Base-by-base conservation (phyloP, 2,113 vertebrate species). In the Mugil cephalus region DNA sequence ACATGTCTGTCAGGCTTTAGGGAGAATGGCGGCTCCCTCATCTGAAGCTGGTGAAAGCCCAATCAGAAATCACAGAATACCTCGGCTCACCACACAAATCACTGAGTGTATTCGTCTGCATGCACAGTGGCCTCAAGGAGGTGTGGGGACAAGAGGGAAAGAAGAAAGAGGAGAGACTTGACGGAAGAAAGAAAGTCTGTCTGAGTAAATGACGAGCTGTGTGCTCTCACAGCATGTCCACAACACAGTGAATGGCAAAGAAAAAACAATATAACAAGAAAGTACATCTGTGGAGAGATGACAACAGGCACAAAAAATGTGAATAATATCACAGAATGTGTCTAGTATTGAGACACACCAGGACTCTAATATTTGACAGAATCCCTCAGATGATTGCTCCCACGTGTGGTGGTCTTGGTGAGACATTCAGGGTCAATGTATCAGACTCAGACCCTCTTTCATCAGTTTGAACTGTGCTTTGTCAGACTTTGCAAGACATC, bases 31-130 rank as follows among this genome's bases (percentile, higher is more conserved):
- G 18, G 62, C 63, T 69, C 10, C 38, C 67, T 48, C 18, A 8
- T 84, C 73, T 78, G 70, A 80, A 66, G 73, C 53, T 13, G 46
- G 66, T 71, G 72, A 83, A 82, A 88, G 70, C 50, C 61, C 65
- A 82, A 88, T 86, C 80, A 85, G 74, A 78, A 84, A 88, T 83
- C 84, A 80, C 21, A 84, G 65, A 79, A 83, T 64, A 76, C 55
- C 66, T 77, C 69, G 36, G 61, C 79, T 80, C 53, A 52, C 71
- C 50, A 47, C 18, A 46, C 74, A 72, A 78, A 55, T 30, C 70
- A 64, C 82, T 18, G 62, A 81, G 54, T 14, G 11, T 77, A 69
- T 74, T 21, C n/a, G 36, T 65, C 69, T 84, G 75, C 64, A 84
- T 73, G 74, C 67, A 14, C 60, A 83, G 79, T 65, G 74, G 82